These are phyloP conservation scores for Notospermus geniculatus DNA, from an alignment of 1,140 invertebrate species.

Conservation along the genomic window DNA sequence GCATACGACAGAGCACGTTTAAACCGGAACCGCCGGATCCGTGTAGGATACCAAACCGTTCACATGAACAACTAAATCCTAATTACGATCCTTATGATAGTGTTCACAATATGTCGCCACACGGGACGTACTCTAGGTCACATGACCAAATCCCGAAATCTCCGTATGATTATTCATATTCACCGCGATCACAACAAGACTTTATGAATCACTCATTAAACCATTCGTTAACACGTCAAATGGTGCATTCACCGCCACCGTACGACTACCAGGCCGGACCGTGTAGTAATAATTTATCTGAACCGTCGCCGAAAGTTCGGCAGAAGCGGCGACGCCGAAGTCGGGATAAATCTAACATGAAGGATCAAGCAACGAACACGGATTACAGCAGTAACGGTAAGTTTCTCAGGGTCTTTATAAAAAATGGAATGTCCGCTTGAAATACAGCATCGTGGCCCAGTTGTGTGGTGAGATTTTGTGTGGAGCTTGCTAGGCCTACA, in stretches of 20 bases:
- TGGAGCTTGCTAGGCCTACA: too few species aligned
- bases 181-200: neutral
- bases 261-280: neutral
- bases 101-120: neutral
- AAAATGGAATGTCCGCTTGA: too few species aligned
- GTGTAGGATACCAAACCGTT: neutral
- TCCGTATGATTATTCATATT: neutral
- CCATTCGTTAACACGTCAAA: neutral
- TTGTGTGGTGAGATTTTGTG: too few species aligned
- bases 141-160: slow-evolving; percentile 9
- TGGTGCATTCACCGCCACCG: neutral
- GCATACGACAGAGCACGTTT: slow-evolving; percentile 6
- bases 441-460: too few species aligned
- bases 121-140: neutral
- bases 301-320: slow-evolving; percentile 7
- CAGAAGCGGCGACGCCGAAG: slow-evolving; percentile 27
- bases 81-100: too few species aligned
- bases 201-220: slow-evolving; percentile 6
- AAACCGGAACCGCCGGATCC: slow-evolving; percentile 10
- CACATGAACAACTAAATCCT: slow-evolving; percentile 2
- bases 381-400: slow-evolving; percentile 52
- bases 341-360: slow-evolving; percentile 28
- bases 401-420: slow-evolving; percentile 13
- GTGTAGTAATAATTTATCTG: slow-evolving; percentile 21
- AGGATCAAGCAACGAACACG: slow-evolving; percentile 51